Evolutionary conservation across 2,888 invertebrate species (phyloP), one percentile per base, ranked within the genome.

Genomic region (Eupeodes latifasciatus): DNA sequence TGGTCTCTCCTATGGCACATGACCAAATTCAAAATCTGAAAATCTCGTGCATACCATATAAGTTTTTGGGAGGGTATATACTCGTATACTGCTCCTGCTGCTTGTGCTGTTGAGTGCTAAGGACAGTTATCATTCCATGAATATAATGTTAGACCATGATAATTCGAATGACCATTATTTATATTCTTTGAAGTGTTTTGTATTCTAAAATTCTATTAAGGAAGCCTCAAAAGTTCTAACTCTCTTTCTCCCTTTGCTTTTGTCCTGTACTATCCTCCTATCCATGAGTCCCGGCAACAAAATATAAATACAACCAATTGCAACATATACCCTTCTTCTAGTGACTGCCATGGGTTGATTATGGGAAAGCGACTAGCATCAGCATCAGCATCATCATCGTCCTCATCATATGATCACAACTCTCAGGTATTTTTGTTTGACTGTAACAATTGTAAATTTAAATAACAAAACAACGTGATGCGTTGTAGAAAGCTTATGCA

Each of bases 201-300:
- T 92, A 92, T 92, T 93, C 92, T 92, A 92, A 92, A 92, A 93
- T 92, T 93, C 92, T 92, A 92, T 92, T 92, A 93, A 92, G 92
- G 91, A 92, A 91, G 79, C 85, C 69, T 79, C 84, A 90, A 89
- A 89, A 81, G 62, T 89, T 84, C 55, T 76, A 36, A 14, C 53
- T 55, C 47, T 47, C 53, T 69, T 10, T 69, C 66, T 72, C 9
- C 57, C 62, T 7, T 72, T 55, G 49, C 14, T 67, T 40, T 61
- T 69, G 69, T 27, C 19, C 27, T 14, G 44, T 74, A 2, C 36
- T 6, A 36, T 36, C 1, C 19, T 19, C 19, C 19, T 19, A 19
- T 19, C 27, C 27, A 27, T 27, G 27, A 27, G 40, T 40, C 16
- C 11, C 61, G 62, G 44, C 14, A 40, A 62, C 71, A 49, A 66